Evolutionary conservation across 64 coral and sea anemone species (phyloP), one percentile per base, ranked within the genome.

Genomic region (Orbicella faveolata): DNA sequence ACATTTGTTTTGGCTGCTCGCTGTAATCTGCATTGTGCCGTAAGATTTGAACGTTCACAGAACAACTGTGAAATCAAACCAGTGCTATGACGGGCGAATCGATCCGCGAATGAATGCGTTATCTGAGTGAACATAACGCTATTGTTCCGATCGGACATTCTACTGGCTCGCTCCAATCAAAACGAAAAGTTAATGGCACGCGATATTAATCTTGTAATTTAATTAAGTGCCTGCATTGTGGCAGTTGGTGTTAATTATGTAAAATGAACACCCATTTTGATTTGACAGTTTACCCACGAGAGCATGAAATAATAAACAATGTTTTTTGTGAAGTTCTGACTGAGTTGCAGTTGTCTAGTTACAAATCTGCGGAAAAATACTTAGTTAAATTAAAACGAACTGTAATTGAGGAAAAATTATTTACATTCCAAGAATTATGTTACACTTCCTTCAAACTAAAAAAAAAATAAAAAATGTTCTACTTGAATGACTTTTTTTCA

Each of bases 141-240:
- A 10, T 37, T 51, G 63, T 84, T 20, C 13, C 37, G 35, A 7
- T 39, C 20, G 12, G 63, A 9, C 12, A 34, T 83, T 66, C 23
- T 23, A 65, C 15, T 66, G 80, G 59, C 61, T 39, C 14, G 61
- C 54, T 30, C 55, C 13, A 80, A 34, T 62, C 52, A 14, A 62
- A 80, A n/a, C 19, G 14, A 34, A 23, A 80, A 80, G 34, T 77
- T 77, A 77, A 77, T 77, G 75, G 39, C 10, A 8, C 34, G 25
- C 55, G 78, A 84, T 66, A 72, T 84, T 84, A 84, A 51, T 84
- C 61, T 66, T 21, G 61, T 48, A 69, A 84, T 84, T 84, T 51
- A 68, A 84, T 84, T 69, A 84, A 41, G 63, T 68, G 61, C 23
- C 6, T 9, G 37, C 34, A 69, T 69, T 69, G 81, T 52, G 81